Percentiles rank a stretch among this genome's conserved stretches.
These are phyloP conservation scores for Tortricodes alternella DNA, from an alignment of 2,888 invertebrate genomes.

Conservation along the genomic window DNA sequence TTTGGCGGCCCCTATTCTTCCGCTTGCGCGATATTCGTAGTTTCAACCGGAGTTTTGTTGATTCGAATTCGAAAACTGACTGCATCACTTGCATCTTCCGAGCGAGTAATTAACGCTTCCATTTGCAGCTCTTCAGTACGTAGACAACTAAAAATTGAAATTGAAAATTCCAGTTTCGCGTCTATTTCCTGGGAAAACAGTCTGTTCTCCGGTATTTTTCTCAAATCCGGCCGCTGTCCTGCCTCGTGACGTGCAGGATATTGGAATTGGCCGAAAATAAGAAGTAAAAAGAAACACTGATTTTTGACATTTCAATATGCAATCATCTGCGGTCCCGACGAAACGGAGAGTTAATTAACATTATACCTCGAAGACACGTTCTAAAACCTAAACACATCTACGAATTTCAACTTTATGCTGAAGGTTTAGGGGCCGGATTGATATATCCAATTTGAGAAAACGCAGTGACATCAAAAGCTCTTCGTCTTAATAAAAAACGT, in stretches of 20 bases:
- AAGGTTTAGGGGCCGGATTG: constrained; percentile 35
- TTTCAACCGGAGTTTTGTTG: constrained; percentile 11
- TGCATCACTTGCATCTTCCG: constrained; percentile 26
- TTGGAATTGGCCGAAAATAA: constrained; percentile 76
- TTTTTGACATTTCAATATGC: constrained; percentile 81
- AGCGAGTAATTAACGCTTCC: constrained; percentile 39
- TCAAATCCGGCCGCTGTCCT: constrained; percentile 60
- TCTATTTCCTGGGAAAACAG: constrained; percentile 76
- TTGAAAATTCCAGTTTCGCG: constrained; percentile 73
- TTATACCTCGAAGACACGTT: constrained; percentile 44
- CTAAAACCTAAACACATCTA: constrained; percentile 29
- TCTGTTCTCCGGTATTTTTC: constrained; percentile 70
- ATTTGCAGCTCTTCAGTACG: constrained; percentile 53
- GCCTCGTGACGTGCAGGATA: constrained; percentile 71
- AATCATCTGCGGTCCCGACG: constrained; percentile 63
- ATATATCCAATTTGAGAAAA: constrained; percentile 25
- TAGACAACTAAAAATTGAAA: constrained; percentile 64
- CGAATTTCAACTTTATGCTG: constrained; percentile 43
- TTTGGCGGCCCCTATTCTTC: not conserved
- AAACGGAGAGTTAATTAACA: constrained; percentile 64
- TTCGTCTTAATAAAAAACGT: constrained; percentile 63
- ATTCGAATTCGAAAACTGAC: constrained; percentile 9
- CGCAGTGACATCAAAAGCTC: constrained; percentile 58
- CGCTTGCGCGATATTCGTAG: constrained; percentile 9
- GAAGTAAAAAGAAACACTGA: constrained; percentile 75